Evolutionary conservation across 2,113 vertebrate genomes (phyloP).

Genomic region (Bucco capensis): DNA sequence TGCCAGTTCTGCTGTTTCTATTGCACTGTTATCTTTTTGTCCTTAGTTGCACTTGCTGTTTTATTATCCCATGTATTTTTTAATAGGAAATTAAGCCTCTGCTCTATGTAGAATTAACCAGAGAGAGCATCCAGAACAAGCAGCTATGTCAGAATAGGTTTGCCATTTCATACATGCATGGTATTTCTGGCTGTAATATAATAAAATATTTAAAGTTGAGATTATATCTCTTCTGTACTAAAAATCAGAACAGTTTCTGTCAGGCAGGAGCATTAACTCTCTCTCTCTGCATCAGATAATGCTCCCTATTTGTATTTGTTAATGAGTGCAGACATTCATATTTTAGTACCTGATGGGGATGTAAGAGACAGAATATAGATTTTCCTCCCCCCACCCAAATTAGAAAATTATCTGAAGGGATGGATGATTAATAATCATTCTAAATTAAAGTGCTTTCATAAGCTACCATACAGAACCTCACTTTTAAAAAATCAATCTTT

Average conservation of each 20-base stretch:
- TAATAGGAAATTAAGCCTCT: conserved; percentile 29
- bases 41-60: conserved; percentile 41
- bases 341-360: conserved; percentile 63
- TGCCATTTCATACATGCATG: background rate
- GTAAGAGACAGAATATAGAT: conserved; percentile 72
- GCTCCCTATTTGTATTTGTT: conserved; percentile 60
- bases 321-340: conserved; percentile 63
- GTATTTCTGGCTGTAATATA: conserved; percentile 12
- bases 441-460: conserved; percentile 67
- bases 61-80: conserved; percentile 27
- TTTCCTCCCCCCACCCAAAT: conserved; percentile 34
- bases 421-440: conserved; percentile 71
- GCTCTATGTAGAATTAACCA: background rate
- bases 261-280: background rate
- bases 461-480: conserved; percentile 61
- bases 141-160: conserved; percentile 15
- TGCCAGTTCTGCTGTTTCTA: background rate
- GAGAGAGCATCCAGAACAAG: conserved; percentile 5
- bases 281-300: conserved; percentile 25
- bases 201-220: conserved; percentile 53
- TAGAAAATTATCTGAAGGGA: conserved; percentile 67
- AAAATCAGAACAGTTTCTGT: conserved; percentile 25
- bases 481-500: conserved; percentile 64
- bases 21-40: background rate
- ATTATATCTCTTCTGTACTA: conserved; percentile 1